Evolutionary conservation across 1,140 invertebrate genomes (phyloP).

Genomic region (Babylonia areolata): DNA sequence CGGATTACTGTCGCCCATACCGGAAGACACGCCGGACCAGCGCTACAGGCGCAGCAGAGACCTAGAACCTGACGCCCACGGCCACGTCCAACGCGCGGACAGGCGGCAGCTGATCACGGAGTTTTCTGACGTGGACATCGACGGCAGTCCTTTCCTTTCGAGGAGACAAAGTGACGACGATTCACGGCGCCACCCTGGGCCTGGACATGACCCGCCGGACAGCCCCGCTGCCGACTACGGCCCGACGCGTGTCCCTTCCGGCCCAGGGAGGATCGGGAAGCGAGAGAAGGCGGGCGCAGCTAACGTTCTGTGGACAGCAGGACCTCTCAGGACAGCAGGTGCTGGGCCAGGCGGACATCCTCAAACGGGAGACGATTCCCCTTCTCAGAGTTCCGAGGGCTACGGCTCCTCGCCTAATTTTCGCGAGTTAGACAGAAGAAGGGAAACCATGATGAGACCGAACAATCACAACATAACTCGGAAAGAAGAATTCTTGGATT

Average conservation of each 20-base stretch:
- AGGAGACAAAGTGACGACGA: not conserved
- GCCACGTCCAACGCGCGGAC: too few species aligned
- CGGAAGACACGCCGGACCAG: not conserved
- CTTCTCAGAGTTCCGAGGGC: not conserved
- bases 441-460: too few species aligned
- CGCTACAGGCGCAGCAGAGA: not conserved
- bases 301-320: too few species aligned
- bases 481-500: not conserved
- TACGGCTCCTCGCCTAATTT: not conserved
- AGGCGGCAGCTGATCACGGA: not conserved
- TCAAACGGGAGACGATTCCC: not conserved
- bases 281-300: not conserved
- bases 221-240: too few species aligned
- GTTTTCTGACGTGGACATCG: not conserved
- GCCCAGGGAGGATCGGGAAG: not conserved
- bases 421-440: too few species aligned
- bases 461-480: not conserved
- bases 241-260: not conserved
- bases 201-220: too few species aligned
- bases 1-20: not conserved
- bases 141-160: not conserved
- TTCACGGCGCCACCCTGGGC: too few species aligned
- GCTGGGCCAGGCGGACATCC: not conserved
- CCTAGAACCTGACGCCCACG: not conserved
- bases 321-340: too few species aligned